phyloP scores from a whole-genome alignment of 2,113 vertebrate genomes.

The Ailuropoda melanoleuca region DNA sequence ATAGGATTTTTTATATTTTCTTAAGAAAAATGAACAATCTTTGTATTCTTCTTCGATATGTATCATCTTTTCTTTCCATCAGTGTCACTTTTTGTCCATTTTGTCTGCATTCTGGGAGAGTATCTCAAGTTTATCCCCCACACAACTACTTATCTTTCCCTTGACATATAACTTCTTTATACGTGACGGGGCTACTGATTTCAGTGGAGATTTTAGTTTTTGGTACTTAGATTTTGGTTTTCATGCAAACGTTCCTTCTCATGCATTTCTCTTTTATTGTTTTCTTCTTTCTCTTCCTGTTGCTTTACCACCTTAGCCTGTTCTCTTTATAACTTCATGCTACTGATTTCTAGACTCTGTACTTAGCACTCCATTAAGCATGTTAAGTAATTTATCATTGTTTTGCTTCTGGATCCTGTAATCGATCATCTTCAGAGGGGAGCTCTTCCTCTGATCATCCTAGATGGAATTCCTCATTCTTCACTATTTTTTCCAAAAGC shows the following conservation, averaged over 20 bases:
- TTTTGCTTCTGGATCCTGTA: neutral
- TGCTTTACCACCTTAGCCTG: neutral
- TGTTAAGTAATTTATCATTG: neutral
- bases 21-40: neutral
- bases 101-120: neutral
- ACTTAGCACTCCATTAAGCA: neutral
- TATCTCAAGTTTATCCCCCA: neutral
- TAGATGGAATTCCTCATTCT: neutral
- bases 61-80: neutral
- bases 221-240: neutral
- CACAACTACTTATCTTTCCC: neutral
- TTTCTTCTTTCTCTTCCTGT: neutral
- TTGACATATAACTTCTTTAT: neutral
- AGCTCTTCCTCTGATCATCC: neutral
- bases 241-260: neutral
- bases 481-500: neutral
- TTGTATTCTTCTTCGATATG: neutral
- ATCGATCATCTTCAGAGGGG: neutral
- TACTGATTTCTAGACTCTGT: neutral
- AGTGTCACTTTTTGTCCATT: neutral
- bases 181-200: neutral
- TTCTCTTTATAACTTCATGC: neutral
- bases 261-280: neutral
- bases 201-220: neutral
- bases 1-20: neutral